phyloP scores from a whole-genome alignment of 1,140 invertebrate genomes.

The Bombus soroeensis region DNA sequence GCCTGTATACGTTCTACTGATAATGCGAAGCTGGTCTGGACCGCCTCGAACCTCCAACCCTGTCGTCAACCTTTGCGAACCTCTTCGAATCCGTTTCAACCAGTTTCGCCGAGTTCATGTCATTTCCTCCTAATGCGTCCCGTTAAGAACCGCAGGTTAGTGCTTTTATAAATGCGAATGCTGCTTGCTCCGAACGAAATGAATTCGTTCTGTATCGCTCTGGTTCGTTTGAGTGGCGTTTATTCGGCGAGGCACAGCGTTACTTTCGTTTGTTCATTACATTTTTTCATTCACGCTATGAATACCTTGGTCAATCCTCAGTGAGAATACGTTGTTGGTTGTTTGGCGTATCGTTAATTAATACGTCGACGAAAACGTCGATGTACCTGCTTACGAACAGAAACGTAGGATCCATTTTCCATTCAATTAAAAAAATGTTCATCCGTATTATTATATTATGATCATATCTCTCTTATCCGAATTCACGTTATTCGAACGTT shows the following conservation, averaged over 20 bases:
- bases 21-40: neutral
- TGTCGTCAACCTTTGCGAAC: constrained; percentile 15
- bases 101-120: neutral
- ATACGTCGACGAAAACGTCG: no score
- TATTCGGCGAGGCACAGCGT: no score
- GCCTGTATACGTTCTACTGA: constrained; percentile 20
- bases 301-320: neutral
- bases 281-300: neutral
- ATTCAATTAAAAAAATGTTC: neutral
- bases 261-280: neutral
- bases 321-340: no score
- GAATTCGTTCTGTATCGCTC: neutral
- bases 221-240: neutral
- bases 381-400: neutral
- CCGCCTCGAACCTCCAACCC: constrained; percentile 22
- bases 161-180: constrained; percentile 13
- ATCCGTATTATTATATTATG: no score
- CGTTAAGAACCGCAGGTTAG: neutral
- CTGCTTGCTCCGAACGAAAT: constrained; percentile 5
- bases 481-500: neutral
- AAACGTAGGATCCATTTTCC: neutral
- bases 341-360: neutral
- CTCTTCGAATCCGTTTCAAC: constrained; percentile 16
- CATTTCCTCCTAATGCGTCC: constrained; percentile 16
- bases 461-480: neutral